Evolutionary conservation across 2,113 vertebrate genomes (phyloP), one percentile per base, ranked within the genome.

Genomic region (Crocuta crocuta): DNA sequence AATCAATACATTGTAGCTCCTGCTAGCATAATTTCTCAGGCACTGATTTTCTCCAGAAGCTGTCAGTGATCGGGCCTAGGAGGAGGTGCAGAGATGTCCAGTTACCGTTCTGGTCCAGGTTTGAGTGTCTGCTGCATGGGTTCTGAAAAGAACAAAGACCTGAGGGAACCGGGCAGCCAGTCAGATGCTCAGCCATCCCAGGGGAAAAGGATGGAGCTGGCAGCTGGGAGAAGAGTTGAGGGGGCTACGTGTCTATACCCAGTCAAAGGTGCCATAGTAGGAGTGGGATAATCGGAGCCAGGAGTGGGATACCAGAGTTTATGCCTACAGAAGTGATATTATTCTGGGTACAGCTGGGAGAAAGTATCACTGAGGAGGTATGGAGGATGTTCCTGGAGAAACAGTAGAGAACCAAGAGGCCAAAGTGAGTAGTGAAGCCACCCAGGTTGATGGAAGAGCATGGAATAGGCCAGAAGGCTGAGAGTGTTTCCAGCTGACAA

Each of bases 1-100:
- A 78, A 90, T 86, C 39, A 55, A 83, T 90, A 96, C 26, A 90
- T 17, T 19, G 68, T 63, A 63, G 53, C 74, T 90, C 79, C 53
- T 97, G 13, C 50, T 78, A 89, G 23, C 83, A 78, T 53, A 89
- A 79, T 86, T 92, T 96, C 88, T 73, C n/a, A 43, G 79, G 28
- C 68, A 89, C 78, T 86, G 58, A 81, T 91, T 82, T 95, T 82
- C 74, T 79, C 21, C 39, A 86, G 55, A 78, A 86, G 16, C 43
- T 16, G 10, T 92, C 73, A 80, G 78, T 55, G 61, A 93, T 33
- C 84, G 24, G 13, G 35, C 19, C 4, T 4, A 91, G 43, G n/a
- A 74, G 28, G 92, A 96, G 91, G 53, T 89, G 12, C 50, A 65
- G 78, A 94, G 76, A 70, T 7, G 23, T 78, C 68, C 78, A 92